Evolutionary conservation across 2,888 invertebrate species (phyloP), one percentile per base, ranked within the genome.

Genomic region (Scaptomyza tumidula): DNA sequence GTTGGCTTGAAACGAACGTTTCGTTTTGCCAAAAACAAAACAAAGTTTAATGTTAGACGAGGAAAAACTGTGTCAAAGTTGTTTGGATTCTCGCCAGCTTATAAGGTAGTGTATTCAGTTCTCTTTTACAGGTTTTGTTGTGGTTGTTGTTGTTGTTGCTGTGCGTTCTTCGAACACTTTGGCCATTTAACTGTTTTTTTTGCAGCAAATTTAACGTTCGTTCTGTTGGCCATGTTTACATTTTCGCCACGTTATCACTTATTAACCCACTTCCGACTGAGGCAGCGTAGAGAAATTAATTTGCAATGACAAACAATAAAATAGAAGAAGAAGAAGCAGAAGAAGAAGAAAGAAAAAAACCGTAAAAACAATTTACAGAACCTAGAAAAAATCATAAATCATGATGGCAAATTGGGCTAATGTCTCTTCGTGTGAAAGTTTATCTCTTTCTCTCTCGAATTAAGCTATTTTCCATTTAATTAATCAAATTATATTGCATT

Each of bases 371-470:
- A 88, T 88, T 86, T 81, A 68, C 65, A 84, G 86, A 83, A 86
- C 89, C 83, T 80, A 83, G 70, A 72, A 83, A 88, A 86, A 48
- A 78, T 80, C 78, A 83, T 83, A 86, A 83, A 83, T 88, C 87
- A 83, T 84, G 69, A 69, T 66, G 50, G 63, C 76, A 63, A 83
- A 83, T 88, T 86, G 89, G 88, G 82, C 84, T 83, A 83, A 83
- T 83, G 82, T 82, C 69, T 33, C 10, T 3, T 67, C 80, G 88
- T 86, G 88, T 83, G 82, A 82, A 82, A 83, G 82, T 76, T 76
- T 19, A 10, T 54, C 64, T 59, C 24, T 41, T 52, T 52, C 53
- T 63, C 66, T 61, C 62, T 55, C 70, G 64, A 80, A 77, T 84
- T 84, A 80, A 86, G 66, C 77, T 71, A 88, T 84, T 88, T 88